These are phyloP conservation scores for Dasysyrphus albostriatus DNA, from an alignment of 2,888 invertebrate genomes.

Conservation along the genomic window DNA sequence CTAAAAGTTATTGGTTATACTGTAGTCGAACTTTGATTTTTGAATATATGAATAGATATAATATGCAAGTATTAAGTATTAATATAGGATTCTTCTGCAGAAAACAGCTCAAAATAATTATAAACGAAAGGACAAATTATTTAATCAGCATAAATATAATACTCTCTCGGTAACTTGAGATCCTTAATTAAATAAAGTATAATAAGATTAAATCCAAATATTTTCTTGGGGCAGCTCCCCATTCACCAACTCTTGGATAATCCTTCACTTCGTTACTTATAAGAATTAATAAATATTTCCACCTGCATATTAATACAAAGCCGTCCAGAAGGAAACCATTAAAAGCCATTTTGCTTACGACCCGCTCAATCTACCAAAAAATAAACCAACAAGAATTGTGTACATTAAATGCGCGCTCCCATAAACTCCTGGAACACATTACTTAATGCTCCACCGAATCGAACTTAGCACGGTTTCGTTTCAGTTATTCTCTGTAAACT, in stretches of 20 bases:
- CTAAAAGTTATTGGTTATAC: too few species aligned
- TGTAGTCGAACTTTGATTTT: too few species aligned
- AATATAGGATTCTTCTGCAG: not conserved
- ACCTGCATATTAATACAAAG: constrained; percentile 21
- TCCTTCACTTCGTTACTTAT: not conserved
- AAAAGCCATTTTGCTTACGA: constrained; percentile 21
- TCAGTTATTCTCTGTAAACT: constrained; percentile 35
- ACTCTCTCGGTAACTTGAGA: not conserved
- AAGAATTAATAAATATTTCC: constrained; percentile 26
- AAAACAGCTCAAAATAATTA: not conserved
- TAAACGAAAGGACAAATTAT: not conserved
- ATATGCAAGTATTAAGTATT: too few species aligned
- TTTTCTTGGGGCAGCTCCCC: not conserved
- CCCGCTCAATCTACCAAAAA: constrained; percentile 24
- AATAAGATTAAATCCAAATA: constrained; percentile 12
- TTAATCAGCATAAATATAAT: not conserved
- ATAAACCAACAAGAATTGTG: constrained; percentile 35
- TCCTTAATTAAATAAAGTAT: not conserved
- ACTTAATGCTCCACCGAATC: constrained; percentile 58
- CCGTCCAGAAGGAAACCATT: constrained; percentile 12
- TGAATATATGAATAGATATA: too few species aligned
- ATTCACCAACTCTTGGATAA: not conserved
- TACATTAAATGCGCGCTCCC: constrained; percentile 21
- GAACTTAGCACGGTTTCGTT: constrained; percentile 59
- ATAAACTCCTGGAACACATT: constrained; percentile 48